Conservation (phyloP, 2,113 vertebrate genomes). For the Synchiropus splendidus region DNA sequence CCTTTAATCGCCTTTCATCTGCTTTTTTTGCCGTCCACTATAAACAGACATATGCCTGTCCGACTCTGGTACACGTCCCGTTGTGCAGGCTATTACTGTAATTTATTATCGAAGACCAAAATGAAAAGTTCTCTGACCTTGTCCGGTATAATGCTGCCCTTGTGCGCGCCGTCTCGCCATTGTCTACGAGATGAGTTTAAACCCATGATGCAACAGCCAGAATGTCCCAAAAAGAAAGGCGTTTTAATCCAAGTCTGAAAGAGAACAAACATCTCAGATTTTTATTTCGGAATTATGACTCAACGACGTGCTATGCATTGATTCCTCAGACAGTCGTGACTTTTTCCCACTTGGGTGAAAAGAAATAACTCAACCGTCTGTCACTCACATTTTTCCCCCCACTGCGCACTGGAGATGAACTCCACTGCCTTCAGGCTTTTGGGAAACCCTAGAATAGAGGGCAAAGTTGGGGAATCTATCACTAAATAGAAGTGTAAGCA, state of each 20-base stretch:
- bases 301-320: conserved; percentile 52
- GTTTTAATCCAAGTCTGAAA: conserved; percentile 26
- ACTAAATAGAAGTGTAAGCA: too few relatives aligned
- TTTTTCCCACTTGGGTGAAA: conserved; percentile 25
- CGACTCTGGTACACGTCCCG: conserved; percentile 8
- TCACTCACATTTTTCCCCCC: conserved; percentile 25
- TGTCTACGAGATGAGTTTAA: conserved; percentile 30
- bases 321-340: conserved; percentile 33
- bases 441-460: conserved; percentile 16
- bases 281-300: conserved; percentile 40
- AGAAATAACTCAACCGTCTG: conserved; percentile 42
- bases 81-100: conserved; percentile 29
- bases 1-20: too few relatives aligned
- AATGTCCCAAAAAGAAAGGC: conserved; percentile 28
- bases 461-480: too few relatives aligned
- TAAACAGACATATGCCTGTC: conserved; percentile 15
- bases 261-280: conserved; percentile 5
- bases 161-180: conserved; percentile 38
- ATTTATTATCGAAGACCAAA: conserved; percentile 41
- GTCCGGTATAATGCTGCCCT: conserved; percentile 49
- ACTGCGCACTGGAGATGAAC: conserved; percentile 41
- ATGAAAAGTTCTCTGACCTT: conserved; percentile 47
- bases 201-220: conserved; percentile 49
- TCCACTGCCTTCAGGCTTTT: conserved; percentile 33
- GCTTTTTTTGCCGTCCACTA: too few relatives aligned